These are phyloP conservation scores for Scaptomyza montana DNA, from an alignment of 1,140 invertebrate species.

Conservation along the genomic window DNA sequence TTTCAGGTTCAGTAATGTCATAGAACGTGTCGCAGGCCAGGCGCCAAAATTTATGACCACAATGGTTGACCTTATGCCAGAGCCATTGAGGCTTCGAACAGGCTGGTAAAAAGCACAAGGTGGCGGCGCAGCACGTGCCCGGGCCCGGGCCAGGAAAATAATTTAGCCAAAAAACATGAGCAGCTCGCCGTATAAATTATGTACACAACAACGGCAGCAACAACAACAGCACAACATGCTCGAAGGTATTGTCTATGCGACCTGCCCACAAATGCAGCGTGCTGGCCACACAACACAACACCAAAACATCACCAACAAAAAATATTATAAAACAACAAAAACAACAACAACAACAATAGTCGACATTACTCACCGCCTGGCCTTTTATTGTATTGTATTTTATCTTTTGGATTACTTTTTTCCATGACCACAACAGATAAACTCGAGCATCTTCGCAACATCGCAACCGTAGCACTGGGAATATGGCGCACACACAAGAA, in stretches of 20 bases:
- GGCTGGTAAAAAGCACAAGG: background rate
- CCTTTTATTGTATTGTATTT: conserved; percentile 83
- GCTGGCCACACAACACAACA: conserved; percentile 24
- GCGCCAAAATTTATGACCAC: conserved; percentile 75
- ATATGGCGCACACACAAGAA: conserved; percentile 15
- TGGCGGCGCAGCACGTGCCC: conserved; percentile 55
- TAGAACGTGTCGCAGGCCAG: conserved; percentile 78
- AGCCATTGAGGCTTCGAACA: conserved; percentile 34
- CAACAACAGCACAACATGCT: conserved; percentile 36
- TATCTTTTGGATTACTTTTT: conserved; percentile 82
- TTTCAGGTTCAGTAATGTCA: conserved; percentile 81
- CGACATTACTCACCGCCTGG: conserved; percentile 76
- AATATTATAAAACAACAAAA: conserved; percentile 18
- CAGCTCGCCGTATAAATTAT: conserved; percentile 77
- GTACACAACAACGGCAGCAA: conserved; percentile 50
- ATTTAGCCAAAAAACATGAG: conserved; percentile 80
- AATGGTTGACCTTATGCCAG: conserved; percentile 69
- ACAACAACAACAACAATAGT: conserved; percentile 28
- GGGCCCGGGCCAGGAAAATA: conserved; percentile 68
- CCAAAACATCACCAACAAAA: conserved; percentile 13
- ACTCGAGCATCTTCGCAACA: conserved; percentile 74
- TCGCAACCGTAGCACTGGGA: conserved; percentile 14
- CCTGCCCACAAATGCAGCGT: conserved; percentile 62
- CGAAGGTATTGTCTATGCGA: conserved; percentile 75
- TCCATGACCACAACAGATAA: conserved; percentile 82